Conservation (phyloP, 2,888 invertebrate species). For the Oscheius myriophilus region DNA sequence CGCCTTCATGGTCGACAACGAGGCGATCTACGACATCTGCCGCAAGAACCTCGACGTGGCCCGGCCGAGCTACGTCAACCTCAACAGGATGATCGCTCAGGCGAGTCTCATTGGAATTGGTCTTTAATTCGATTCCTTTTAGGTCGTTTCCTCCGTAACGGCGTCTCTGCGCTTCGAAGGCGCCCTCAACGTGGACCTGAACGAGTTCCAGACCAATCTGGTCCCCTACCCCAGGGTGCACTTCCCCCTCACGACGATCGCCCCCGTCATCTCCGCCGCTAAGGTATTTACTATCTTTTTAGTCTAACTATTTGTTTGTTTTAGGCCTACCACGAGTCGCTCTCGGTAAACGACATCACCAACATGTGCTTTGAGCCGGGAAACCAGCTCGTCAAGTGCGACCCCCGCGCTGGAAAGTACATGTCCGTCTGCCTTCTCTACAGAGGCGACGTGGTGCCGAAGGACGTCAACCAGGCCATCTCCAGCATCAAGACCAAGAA, state of each 20-base stretch:
- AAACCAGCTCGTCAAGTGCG: conserved; percentile 89
- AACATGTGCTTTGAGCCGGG: conserved; percentile 86
- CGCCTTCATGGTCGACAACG: conserved; percentile 90
- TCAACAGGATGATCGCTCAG: conserved; percentile 89
- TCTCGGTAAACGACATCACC: conserved; percentile 81
- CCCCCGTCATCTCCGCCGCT: conserved; percentile 64
- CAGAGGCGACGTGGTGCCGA: conserved; percentile 90
- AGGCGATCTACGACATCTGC: conserved; percentile 89
- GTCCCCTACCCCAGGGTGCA: conserved; percentile 91
- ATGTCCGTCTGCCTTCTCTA: conserved; percentile 73
- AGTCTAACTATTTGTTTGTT: conserved; percentile 42
- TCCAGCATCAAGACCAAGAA: conserved; percentile 95
- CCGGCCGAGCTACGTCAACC: conserved; percentile 84
- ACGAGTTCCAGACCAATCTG: conserved; percentile 78
- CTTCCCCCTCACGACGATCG: conserved; percentile 84
- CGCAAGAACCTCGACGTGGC: conserved; percentile 75
- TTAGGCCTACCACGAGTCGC: too few relatives aligned
- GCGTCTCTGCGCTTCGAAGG: conserved; percentile 90
- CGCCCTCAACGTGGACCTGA: conserved; percentile 87
- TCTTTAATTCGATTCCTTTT: neutral
- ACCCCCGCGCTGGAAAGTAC: conserved; percentile 77
- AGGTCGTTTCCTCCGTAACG: conserved; percentile 81
- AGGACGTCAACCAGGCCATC: conserved; percentile 90
- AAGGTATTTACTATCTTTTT: conserved; percentile 32
- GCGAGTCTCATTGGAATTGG: conserved; percentile 9